phyloP scores from a whole-genome alignment of 2,797 vertebrate genomes.

The Muscicapa comitata region DNA sequence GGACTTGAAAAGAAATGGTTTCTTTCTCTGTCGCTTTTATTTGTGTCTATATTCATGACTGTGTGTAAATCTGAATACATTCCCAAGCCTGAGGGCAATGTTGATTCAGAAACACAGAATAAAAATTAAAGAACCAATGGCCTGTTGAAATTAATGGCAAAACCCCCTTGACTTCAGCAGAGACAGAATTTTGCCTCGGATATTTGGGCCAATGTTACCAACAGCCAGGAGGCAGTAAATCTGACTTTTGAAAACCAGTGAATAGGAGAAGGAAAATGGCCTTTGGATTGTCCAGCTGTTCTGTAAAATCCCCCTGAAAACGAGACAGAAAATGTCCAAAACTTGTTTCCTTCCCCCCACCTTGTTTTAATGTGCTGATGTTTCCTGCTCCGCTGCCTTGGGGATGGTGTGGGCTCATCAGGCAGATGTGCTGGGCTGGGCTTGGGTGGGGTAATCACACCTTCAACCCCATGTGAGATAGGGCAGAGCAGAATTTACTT shows the following conservation, averaged over 20 bases:
- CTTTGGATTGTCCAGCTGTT: neutral
- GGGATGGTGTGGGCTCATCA: neutral
- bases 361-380: neutral
- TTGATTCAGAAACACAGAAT: slow-evolving; percentile 8
- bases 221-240: neutral
- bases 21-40: neutral
- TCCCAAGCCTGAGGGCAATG: slow-evolving; percentile 1
- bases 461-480: rapidly evolving
- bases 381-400: neutral
- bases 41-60: neutral
- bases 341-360: neutral
- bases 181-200: neutral
- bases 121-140: slow-evolving; percentile 6
- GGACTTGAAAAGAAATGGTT: slow-evolving; percentile 1
- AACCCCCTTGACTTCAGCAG: neutral
- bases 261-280: neutral
- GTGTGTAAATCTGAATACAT: slow-evolving; percentile 2
- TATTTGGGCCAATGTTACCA: neutral
- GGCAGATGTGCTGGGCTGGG: neutral
- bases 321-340: neutral
- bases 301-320: neutral
- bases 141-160: neutral
- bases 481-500: neutral
- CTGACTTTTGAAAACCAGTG: neutral
- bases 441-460: neutral